phyloP scores from a whole-genome alignment of 37 sponge, comb jelly and placozoan genomes.

The Beroe forskalii region DNA sequence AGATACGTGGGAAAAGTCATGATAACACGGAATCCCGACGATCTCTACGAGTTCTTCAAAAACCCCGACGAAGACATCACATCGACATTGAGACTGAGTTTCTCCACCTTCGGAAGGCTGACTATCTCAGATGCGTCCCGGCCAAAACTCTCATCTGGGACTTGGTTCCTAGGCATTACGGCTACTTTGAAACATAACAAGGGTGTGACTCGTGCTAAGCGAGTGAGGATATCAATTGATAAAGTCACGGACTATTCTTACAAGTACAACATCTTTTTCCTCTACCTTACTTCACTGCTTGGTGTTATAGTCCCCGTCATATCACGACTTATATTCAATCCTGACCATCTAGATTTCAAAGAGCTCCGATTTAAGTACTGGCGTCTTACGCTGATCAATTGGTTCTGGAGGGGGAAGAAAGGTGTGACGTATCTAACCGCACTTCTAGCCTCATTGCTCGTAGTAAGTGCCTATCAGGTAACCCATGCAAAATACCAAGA shows the following conservation, averaged over 20 bases:
- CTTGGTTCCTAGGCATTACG: too few relatives aligned
- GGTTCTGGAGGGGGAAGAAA: constrained; percentile 58
- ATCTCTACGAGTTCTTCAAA: neutral
- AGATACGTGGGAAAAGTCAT: neutral
- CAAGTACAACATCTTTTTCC: neutral
- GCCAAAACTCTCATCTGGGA: too few relatives aligned
- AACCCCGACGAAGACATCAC: neutral
- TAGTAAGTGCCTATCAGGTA: constrained; percentile 54
- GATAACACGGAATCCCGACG: neutral
- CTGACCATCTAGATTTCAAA: neutral
- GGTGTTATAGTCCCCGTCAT: constrained; percentile 22
- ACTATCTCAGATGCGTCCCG: too few relatives aligned
- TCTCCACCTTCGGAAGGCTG: too few relatives aligned
- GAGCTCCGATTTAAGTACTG: neutral
- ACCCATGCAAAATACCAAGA: constrained; percentile 3
- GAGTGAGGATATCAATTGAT: too few relatives aligned
- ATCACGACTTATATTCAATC: neutral
- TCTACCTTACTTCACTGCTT: constrained; percentile 13
- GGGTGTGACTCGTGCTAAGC: too few relatives aligned
- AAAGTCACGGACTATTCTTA: neutral
- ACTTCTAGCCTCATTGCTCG: neutral
- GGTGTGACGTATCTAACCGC: constrained; percentile 24
- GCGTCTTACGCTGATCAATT: neutral
- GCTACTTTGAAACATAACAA: too few relatives aligned
- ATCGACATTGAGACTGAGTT: too few relatives aligned